phyloP scores from a whole-genome alignment of 2,797 vertebrate genomes.

The Menidia menidia region DNA sequence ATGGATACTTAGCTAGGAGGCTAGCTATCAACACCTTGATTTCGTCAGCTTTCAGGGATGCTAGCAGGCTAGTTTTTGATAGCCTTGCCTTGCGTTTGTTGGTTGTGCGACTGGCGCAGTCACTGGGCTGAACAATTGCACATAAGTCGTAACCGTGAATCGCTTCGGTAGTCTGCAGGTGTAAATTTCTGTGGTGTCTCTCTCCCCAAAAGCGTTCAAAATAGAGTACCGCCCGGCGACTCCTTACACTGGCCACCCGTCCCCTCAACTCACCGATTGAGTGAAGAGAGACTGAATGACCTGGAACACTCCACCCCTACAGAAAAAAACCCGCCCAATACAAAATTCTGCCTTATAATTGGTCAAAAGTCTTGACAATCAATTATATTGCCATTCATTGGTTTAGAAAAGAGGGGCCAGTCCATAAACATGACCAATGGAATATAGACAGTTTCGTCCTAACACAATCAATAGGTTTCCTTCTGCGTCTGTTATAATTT shows the following conservation, averaged over 20 bases:
- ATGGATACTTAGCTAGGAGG: conserved; percentile 78
- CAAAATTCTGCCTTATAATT: conserved; percentile 28
- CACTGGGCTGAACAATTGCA: conserved; percentile 53
- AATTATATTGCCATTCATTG: conserved; percentile 56
- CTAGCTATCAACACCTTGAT: conserved; percentile 78
- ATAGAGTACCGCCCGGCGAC: conserved; percentile 79
- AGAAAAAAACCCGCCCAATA: conserved; percentile 49
- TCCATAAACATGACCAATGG: conserved; percentile 50
- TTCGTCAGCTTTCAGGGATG: conserved; percentile 70
- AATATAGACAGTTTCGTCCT: conserved; percentile 46
- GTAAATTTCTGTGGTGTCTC: conserved; percentile 57
- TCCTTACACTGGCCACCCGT: conserved; percentile 77
- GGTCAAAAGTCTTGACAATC: conserved; percentile 48
- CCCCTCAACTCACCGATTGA: conserved; percentile 84
- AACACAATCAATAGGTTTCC: conserved; percentile 64
- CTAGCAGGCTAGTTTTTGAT: conserved; percentile 67
- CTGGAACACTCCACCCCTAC: conserved; percentile 82
- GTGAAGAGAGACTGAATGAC: conserved; percentile 86
- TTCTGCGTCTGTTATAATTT: conserved; percentile 58
- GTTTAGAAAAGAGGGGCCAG: conserved; percentile 66
- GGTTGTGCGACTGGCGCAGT: conserved; percentile 70
- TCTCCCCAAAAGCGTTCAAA: conserved; percentile 56
- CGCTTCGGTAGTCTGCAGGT: conserved; percentile 52
- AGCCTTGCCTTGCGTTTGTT: conserved; percentile 63
- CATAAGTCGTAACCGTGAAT: conserved; percentile 58